Base-by-base conservation (phyloP, 1,140 invertebrate species). In the Drosophila sechellia region DNA sequence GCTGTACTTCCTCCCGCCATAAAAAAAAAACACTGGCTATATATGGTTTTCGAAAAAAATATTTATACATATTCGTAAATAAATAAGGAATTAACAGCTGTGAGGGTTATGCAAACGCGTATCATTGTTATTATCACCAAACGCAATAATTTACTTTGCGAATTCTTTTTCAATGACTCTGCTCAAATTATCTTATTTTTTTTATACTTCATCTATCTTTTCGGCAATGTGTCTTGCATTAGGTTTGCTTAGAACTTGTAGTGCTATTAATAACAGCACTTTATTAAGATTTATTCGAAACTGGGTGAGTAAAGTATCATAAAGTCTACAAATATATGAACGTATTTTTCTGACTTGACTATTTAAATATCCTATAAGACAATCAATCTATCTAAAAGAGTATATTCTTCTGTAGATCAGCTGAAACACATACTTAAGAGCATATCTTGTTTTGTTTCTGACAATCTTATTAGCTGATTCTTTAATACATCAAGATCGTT, bases 71-170 rank as follows among this genome's bases (percentile, higher is more conserved):
- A 74, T 74, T 70, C 68, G 56, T 71, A 74, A 74, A 61, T 60
- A 74, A 65, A 75, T 65, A 75, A 55, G 39, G n/a, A 63, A 57
- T 42, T 48, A 57, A 57, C 60, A 76, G 49, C 69, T 54, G 50
- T 17, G 57, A 27, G 54, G 39, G 63, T 58, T 68, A 71, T 71
- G 66, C 39, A 54, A 43, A 54, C 25, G 22, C 17, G 22, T 13
- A 13, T 52, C n/a, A 48, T 22, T 63, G 15, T 57, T 50, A 35
- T 45, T 31, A 22, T 46, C 27, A 31, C 6, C 34, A 54, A 54
- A 49, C 25, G 46, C 48, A 50, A 52, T 65, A 64, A 58, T 76
- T 56, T 76, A 25, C 20, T 39, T 58, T 53, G 13, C 5, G 40
- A 17, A 66, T 76, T 66, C 56, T 55, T 75, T 55, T 4, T 17